phyloP scores from a whole-genome alignment of 53 echinoderm and acorn worm species.

The Crossaster papposus region DNA sequence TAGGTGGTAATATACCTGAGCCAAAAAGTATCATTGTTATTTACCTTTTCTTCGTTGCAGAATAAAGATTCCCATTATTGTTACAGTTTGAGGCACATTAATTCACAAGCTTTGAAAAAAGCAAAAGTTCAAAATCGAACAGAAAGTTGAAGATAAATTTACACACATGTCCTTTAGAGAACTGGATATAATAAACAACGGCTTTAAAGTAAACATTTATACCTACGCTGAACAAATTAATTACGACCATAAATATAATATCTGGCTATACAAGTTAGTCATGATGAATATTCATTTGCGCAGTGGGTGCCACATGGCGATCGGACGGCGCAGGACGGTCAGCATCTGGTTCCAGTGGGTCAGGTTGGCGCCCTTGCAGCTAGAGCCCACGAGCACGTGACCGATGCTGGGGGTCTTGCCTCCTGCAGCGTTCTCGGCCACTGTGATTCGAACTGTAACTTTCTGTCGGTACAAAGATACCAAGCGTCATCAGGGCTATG shows the following conservation, averaged over 20 bases:
- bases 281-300: conserved; percentile 60
- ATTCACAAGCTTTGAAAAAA: too few species aligned
- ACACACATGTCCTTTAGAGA: neutral
- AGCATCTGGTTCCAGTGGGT: conserved; percentile 99
- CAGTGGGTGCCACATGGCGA: conserved; percentile 96
- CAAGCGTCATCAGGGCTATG: too few species aligned
- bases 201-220: neutral
- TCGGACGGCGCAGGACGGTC: conserved; percentile 84
- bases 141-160: too few species aligned
- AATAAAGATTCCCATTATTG: too few species aligned
- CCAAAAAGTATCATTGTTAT: too few species aligned
- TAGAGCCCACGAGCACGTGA: conserved; percentile 86
- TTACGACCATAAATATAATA: neutral
- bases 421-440: conserved; percentile 73
- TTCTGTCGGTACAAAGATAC: conserved; percentile 59
- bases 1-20: too few species aligned
- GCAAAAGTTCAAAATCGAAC: too few species aligned
- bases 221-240: too few species aligned
- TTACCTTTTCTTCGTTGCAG: too few species aligned
- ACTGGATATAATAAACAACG: neutral
- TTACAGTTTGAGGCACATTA: too few species aligned
- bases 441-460: conserved; percentile 86
- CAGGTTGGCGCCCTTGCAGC: conserved; percentile 77
- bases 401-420: conserved; percentile 90
- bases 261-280: neutral